These are phyloP conservation scores for Xestia xanthographa DNA, from an alignment of 2,888 invertebrate genomes.

Conservation along the genomic window DNA sequence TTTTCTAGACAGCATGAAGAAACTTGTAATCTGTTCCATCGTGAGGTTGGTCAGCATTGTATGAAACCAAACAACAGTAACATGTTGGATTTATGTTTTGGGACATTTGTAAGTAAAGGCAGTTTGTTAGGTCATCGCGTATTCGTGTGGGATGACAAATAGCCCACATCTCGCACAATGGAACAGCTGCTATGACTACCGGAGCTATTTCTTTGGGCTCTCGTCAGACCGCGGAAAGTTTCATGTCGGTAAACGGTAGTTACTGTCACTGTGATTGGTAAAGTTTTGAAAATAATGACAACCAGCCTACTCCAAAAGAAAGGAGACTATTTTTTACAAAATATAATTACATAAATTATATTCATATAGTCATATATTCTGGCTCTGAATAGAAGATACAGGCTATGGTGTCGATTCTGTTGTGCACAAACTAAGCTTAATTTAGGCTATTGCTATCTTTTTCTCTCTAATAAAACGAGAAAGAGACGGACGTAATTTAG, in stretches of 20 bases:
- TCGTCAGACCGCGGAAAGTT: constrained; percentile 25
- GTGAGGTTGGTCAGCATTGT: constrained; percentile 31
- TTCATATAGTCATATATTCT: too few species aligned
- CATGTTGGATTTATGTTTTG: constrained; percentile 60
- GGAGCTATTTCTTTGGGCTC: constrained; percentile 44
- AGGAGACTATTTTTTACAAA: background rate
- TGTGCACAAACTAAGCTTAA: too few species aligned
- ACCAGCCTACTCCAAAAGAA: background rate
- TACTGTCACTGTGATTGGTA: constrained; percentile 6
- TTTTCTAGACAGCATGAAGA: constrained; percentile 17
- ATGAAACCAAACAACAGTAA: constrained; percentile 59
- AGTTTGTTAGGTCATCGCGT: constrained; percentile 58
- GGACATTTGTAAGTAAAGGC: constrained; percentile 61
- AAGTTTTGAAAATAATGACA: background rate
- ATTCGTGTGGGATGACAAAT: constrained; percentile 56
- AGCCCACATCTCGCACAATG: constrained; percentile 52
- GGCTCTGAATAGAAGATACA: too few species aligned
- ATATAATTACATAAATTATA: too few species aligned
- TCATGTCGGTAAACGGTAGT: background rate
- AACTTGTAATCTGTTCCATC: constrained; percentile 46
- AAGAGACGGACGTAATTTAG: too few species aligned
- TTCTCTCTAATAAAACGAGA: too few species aligned
- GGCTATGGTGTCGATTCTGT: too few species aligned
- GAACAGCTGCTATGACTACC: constrained; percentile 54
- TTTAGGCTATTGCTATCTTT: too few species aligned